phyloP scores from a whole-genome alignment of 2,888 invertebrate species.

The Deilephila elpenor region DNA sequence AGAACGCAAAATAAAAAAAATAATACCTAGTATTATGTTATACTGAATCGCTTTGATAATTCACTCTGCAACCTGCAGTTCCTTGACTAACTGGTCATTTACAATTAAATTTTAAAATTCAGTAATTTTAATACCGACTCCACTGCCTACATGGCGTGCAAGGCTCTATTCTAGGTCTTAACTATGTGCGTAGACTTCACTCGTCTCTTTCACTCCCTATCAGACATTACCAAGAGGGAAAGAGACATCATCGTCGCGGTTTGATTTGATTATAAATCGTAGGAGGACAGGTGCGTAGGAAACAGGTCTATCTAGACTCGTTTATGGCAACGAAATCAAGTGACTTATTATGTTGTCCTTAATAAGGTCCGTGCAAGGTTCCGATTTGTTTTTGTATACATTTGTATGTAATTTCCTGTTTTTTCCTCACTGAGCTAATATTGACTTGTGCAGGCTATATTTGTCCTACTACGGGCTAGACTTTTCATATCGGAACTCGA shows the following conservation, averaged over 20 bases:
- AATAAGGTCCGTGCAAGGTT: slow-evolving; percentile 14
- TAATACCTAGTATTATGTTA: no score
- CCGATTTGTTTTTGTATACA: not conserved
- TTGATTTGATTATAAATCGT: slow-evolving; percentile 41
- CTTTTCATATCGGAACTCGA: not conserved
- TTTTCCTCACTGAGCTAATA: not conserved
- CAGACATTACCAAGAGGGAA: slow-evolving; percentile 38
- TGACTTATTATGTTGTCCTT: slow-evolving; percentile 10
- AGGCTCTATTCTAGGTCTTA: slow-evolving; percentile 62
- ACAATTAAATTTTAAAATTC: not conserved
- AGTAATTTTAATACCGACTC: not conserved
- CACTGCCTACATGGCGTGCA: slow-evolving; percentile 61
- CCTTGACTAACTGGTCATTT: not conserved
- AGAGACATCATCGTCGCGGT: slow-evolving; percentile 36
- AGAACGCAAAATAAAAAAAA: no score
- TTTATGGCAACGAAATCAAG: slow-evolving; percentile 30
- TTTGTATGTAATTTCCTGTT: not conserved
- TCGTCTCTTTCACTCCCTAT: slow-evolving; percentile 41
- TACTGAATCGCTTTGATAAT: no score
- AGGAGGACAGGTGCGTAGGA: slow-evolving; percentile 59
- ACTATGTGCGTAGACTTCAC: slow-evolving; percentile 53
- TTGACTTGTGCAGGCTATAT: not conserved
- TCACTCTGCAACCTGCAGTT: not conserved
- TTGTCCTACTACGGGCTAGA: not conserved
- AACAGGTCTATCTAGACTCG: slow-evolving; percentile 39